Evolutionary conservation across 2,797 vertebrate species (phyloP).

Genomic region (Premnoplex brunnescens): DNA sequence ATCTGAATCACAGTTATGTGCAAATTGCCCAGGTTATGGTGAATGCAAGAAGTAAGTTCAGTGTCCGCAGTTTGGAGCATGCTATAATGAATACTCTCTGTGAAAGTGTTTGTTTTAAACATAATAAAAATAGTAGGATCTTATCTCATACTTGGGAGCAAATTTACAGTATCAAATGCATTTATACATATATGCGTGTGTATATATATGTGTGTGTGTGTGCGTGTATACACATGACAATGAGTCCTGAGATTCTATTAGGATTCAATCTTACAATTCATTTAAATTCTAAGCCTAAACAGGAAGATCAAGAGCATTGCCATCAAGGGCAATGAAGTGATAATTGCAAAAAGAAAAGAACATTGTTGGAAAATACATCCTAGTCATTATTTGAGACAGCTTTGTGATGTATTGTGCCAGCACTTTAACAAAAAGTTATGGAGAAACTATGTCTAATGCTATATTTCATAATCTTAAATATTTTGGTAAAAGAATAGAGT

Average conservation of each 20-base stretch:
- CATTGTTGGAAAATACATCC: neutral
- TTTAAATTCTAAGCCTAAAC: neutral
- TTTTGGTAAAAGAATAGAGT: neutral
- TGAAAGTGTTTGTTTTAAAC: neutral
- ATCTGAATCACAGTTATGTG: neutral
- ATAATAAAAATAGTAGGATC: neutral
- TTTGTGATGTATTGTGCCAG: neutral
- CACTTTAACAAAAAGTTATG: neutral
- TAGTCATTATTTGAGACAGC: neutral
- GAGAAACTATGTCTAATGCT: neutral
- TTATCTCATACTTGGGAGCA: neutral
- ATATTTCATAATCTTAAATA: neutral
- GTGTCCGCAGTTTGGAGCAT: neutral
- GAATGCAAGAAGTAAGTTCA: neutral
- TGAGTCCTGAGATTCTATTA: constrained; percentile 21
- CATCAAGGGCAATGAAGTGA: neutral
- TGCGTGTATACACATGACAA: neutral
- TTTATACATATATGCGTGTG: fast-evolving
- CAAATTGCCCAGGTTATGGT: neutral
- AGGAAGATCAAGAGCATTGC: neutral
- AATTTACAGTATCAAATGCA: neutral
- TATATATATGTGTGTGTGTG: neutral
- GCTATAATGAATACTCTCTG: neutral
- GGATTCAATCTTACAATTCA: neutral
- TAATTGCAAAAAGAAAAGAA: neutral